Conservation (phyloP, 2,888 invertebrate species). For the Spisula solida region DNA sequence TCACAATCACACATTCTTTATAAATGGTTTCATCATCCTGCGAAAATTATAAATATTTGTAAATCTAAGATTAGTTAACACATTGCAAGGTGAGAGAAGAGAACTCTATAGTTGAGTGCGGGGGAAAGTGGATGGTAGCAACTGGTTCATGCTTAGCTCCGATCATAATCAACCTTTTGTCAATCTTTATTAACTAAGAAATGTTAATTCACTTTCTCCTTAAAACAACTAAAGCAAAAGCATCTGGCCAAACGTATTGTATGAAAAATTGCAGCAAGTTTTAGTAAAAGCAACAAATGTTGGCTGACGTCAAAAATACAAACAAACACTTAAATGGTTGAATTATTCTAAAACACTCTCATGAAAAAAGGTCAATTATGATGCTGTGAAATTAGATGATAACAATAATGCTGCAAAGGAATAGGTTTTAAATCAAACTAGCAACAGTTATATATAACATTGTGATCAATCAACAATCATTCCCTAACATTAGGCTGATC, state of each 20-base stretch:
- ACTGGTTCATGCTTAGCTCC: not conserved
- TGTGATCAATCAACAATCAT: not conserved
- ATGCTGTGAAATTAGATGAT: not conserved
- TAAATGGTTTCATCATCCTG: not conserved
- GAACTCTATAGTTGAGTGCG: not conserved
- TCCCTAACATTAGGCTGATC: slow-evolving; percentile 45
- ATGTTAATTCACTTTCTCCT: not conserved
- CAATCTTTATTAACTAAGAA: not conserved
- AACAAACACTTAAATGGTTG: not conserved
- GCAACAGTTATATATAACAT: slow-evolving; percentile 4
- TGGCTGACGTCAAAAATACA: not conserved
- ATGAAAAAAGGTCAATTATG: slow-evolving; percentile 11
- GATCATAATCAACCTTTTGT: slow-evolving; percentile 10
- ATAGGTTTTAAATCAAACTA: slow-evolving; percentile 9
- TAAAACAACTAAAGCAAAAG: not conserved
- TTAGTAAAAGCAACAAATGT: not conserved
- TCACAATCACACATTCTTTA: slow-evolving; percentile 58
- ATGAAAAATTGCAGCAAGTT: not conserved
- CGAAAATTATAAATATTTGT: slow-evolving; percentile 4
- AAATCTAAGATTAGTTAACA: not conserved
- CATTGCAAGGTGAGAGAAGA: not conserved
- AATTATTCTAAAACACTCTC: not conserved
- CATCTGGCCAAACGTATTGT: slow-evolving; percentile 1
- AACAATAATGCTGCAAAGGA: not conserved
- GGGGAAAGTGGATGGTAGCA: not conserved